Evolutionary conservation across 2,113 vertebrate genomes (phyloP).

Genomic region (Acrocephalus kingi): DNA sequence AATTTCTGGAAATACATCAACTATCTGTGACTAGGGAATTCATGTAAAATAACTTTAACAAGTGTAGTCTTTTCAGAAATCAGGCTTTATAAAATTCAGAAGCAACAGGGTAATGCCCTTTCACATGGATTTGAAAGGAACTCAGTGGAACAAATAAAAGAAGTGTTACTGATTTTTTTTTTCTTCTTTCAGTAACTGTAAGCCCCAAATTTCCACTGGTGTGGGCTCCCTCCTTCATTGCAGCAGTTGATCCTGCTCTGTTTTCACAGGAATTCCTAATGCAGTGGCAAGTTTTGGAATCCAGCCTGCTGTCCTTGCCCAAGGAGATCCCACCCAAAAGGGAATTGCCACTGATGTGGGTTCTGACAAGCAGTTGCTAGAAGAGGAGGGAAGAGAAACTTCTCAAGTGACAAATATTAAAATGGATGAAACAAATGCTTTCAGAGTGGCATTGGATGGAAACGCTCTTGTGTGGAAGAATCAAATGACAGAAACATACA

Average conservation of each 20-base stretch:
- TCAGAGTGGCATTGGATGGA: neutral
- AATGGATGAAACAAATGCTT: constrained; percentile 29
- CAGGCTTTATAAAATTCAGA: neutral
- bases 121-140: neutral
- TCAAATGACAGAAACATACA: neutral
- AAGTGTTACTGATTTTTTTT: neutral
- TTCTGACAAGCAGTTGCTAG: neutral
- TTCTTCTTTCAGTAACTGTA: neutral
- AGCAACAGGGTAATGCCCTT: neutral
- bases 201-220: neutral
- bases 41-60: neutral
- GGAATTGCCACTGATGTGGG: neutral
- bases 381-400: neutral
- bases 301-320: neutral
- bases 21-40: neutral
- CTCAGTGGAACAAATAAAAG: neutral
- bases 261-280: neutral
- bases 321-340: neutral
- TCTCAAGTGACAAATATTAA: constrained; percentile 40
- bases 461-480: neutral
- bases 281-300: neutral
- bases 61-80: neutral
- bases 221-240: neutral
- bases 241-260: neutral
- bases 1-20: neutral